Conservation (phyloP, 2,113 vertebrate genomes). For the Parotia lawesii region DNA sequence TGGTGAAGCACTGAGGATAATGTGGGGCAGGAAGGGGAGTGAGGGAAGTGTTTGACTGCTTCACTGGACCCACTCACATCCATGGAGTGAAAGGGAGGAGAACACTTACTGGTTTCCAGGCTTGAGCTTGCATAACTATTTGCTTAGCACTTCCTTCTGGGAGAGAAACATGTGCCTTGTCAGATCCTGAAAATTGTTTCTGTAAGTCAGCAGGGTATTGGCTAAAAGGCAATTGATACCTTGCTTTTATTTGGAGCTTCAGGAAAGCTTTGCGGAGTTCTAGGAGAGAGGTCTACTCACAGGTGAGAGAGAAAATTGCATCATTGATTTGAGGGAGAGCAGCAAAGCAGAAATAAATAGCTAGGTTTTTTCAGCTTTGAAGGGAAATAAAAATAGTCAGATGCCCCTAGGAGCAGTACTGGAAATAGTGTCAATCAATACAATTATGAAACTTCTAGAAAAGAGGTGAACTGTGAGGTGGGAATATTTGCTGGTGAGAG, state of each 20-base stretch:
- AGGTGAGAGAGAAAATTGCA: neutral
- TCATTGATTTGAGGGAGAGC: slow-evolving; percentile 19
- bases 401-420: neutral
- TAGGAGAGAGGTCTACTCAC: neutral
- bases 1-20: neutral
- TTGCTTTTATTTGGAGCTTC: neutral
- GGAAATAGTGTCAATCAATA: slow-evolving; percentile 26
- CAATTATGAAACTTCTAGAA: neutral
- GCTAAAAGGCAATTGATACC: neutral
- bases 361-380: neutral
- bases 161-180: neutral
- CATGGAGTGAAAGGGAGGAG: neutral
- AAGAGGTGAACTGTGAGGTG: neutral
- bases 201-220: neutral
- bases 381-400: slow-evolving; percentile 26
- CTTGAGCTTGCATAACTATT: neutral
- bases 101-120: neutral
- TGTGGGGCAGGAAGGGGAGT: neutral
- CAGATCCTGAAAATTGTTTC: neutral
- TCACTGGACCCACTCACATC: neutral
- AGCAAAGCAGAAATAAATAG: slow-evolving; percentile 31
- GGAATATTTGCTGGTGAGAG: neutral
- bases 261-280: neutral
- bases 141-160: neutral
- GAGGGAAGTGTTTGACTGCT: neutral